Percentiles rank a stretch among this genome's conserved stretches.
These are phyloP conservation scores for Pterocles gutturalis DNA, from an alignment of 2,113 vertebrate genomes.

Conservation along the genomic window DNA sequence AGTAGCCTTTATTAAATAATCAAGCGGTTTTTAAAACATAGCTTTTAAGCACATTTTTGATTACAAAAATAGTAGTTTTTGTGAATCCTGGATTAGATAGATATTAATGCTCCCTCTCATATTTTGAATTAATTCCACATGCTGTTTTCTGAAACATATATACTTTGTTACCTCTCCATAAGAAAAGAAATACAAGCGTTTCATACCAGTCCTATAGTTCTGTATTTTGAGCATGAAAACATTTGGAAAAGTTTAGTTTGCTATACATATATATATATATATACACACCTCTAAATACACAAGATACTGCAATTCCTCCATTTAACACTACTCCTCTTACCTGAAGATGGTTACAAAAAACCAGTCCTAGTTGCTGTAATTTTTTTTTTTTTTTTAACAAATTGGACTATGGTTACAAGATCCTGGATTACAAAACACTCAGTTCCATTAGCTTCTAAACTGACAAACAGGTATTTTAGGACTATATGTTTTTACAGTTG, in stretches of 20 bases:
- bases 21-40: slow-evolving; percentile 21
- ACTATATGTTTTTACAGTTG: background rate
- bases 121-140: background rate
- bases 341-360: slow-evolving; percentile 49
- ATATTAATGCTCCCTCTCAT: background rate
- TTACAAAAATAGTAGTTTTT: slow-evolving; percentile 47
- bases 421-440: slow-evolving; percentile 49
- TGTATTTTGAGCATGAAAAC: slow-evolving; percentile 54
- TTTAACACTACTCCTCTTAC: slow-evolving; percentile 25
- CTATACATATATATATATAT: slow-evolving; percentile 33
- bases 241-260: slow-evolving; percentile 36
- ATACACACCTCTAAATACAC: slow-evolving; percentile 36
- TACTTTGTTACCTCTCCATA: background rate
- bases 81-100: slow-evolving; percentile 12
- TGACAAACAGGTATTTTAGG: slow-evolving; percentile 8
- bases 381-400: background rate
- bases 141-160: slow-evolving; percentile 8
- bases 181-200: slow-evolving; percentile 53
- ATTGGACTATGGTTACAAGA: slow-evolving; percentile 24
- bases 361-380: background rate
- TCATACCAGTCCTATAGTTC: slow-evolving; percentile 22
- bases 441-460: slow-evolving; percentile 26
- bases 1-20: slow-evolving; percentile 48
- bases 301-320: slow-evolving; percentile 34
- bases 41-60: slow-evolving; percentile 25